A percentile compares a stretch with the other conserved stretches of the same genome.
phyloP scores from a whole-genome alignment of 2,888 invertebrate species.

The Thyatira batis region DNA sequence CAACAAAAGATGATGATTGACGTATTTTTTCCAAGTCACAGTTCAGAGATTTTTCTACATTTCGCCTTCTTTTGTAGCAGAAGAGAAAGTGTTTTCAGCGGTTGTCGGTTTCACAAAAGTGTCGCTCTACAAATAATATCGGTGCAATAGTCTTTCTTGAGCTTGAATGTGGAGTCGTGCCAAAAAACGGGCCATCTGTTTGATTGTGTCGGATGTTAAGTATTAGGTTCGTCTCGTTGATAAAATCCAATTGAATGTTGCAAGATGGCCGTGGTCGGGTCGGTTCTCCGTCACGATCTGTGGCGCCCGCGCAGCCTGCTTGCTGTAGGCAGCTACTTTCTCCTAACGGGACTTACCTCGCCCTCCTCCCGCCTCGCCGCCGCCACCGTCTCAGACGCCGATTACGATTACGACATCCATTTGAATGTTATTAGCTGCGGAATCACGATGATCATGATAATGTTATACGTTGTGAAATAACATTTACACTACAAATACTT shows the following conservation, averaged over 20 bases:
- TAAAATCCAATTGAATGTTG: constrained; percentile 62
- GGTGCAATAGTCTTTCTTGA: constrained; percentile 17
- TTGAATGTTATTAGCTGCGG: constrained; percentile 65
- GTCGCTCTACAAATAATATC: constrained; percentile 6
- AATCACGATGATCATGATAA: constrained; percentile 53
- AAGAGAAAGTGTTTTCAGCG: constrained; percentile 53
- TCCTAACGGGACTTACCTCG: constrained; percentile 74
- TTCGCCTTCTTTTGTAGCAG: constrained; percentile 41
- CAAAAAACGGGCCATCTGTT: constrained; percentile 30
- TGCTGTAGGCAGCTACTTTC: constrained; percentile 79
- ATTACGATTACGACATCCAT: constrained; percentile 69
- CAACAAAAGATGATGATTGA: constrained; percentile 50
- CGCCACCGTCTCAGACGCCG: constrained; percentile 43
- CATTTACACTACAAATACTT: constrained; percentile 35
- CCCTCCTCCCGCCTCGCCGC: constrained; percentile 36
- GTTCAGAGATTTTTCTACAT: constrained; percentile 41
- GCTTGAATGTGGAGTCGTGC: constrained; percentile 36
- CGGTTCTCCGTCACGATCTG: constrained; percentile 60
- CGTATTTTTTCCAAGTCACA: constrained; percentile 45
- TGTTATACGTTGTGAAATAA: constrained; percentile 45
- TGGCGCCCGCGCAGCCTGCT: constrained; percentile 31
- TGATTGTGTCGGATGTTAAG: constrained; percentile 38
- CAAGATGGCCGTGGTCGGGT: constrained; percentile 55
- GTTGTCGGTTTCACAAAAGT: constrained; percentile 17
- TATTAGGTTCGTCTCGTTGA: constrained; percentile 46